These are phyloP conservation scores for Ceyx melanurus DNA, from an alignment of 2,113 vertebrate species.

Conservation along the genomic window DNA sequence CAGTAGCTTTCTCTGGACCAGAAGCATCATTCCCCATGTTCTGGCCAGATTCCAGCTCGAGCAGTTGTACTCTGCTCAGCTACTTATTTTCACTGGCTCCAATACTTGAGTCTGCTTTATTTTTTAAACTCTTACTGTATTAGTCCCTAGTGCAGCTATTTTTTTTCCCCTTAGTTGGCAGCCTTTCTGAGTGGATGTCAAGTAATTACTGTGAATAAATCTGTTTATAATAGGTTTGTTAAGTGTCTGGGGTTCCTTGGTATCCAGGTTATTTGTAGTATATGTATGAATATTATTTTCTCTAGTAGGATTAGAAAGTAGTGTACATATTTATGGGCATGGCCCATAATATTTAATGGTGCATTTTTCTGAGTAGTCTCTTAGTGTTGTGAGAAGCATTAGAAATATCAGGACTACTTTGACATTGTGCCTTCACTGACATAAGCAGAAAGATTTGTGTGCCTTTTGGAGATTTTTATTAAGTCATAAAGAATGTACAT, in stretches of 20 bases:
- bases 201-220: not conserved
- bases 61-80: not conserved
- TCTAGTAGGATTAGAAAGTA: not conserved
- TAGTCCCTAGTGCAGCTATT: not conserved
- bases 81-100: not conserved
- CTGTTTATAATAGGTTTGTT: not conserved
- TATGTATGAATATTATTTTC: not conserved
- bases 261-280: not conserved
- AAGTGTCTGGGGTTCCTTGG: not conserved
- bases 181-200: not conserved
- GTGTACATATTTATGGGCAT: not conserved
- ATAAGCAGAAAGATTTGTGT: not conserved
- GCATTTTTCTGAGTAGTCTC: not conserved
- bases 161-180: not conserved
- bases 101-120: not conserved
- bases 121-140: not conserved
- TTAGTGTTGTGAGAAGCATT: not conserved
- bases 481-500: not conserved
- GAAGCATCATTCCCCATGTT: not conserved
- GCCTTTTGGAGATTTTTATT: not conserved
- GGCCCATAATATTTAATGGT: constrained; percentile 15
- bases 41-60: not conserved
- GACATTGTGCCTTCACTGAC: not conserved
- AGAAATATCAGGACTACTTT: not conserved
- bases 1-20: not conserved